Evolutionary conservation across 1,140 invertebrate species (phyloP), one percentile per base, ranked within the genome.

Genomic region (Coboldia fuscipes): DNA sequence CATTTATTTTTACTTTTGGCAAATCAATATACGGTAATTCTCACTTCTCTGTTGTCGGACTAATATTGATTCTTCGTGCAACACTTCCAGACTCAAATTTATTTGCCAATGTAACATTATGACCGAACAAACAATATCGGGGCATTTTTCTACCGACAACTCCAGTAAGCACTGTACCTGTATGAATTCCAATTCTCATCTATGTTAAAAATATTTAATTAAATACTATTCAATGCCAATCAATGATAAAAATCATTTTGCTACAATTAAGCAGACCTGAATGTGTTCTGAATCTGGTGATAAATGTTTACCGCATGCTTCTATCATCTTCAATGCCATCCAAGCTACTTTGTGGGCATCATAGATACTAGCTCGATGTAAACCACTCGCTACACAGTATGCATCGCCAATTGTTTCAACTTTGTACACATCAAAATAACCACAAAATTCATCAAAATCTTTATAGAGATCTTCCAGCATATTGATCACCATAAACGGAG

Each of bases 341-440:
- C 85, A 93, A 14, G 84, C 82, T 22, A 90, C 89, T 60, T 89
- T 85, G 37, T 86, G 81, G 7, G 88, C 86, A 55, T 94, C 88
- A 33, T 50, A 55, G 24, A 48, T 50, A 21, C 48, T 52, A 30
- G 77, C 85, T 42, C 75, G 72, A 49, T 93, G 85, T 7, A 94
- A 57, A 2, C 89, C 89, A 38, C 84, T 84, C 1, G 85, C 86
- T 3, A 92, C 85, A 53, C 88, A 92, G 54, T 94, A 96, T 1
- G 89, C 89, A 59, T 93, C 88, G 0, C 88, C 88, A 43, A 81
- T 81, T 23, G 88, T 96, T 60, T 96, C 90, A 35, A 94, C 86
- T 72, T 93, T 93, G 52, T 93, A 93, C 10, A 92, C 81, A 50
- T 92, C 86, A 8, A 88, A 61, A 42, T 80, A 72, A 38, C 82